These are phyloP conservation scores for Chrysogorgia sp. DNA, from an alignment of 92 coral and sea anemone species.

Conservation along the genomic window DNA sequence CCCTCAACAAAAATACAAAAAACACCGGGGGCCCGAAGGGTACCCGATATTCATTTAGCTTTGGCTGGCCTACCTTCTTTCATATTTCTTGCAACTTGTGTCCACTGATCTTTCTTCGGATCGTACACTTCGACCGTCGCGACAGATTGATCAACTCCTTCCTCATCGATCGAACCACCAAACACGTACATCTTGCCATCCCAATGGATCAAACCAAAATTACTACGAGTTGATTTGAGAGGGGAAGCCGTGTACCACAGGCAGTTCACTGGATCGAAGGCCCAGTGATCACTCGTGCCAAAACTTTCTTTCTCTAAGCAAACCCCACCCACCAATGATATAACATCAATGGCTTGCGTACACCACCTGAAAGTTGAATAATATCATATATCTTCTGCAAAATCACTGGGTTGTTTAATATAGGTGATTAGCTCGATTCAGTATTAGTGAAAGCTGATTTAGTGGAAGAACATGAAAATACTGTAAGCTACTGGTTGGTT, in stretches of 20 bases:
- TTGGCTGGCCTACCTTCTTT: slow-evolving; percentile 54
- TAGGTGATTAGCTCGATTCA: too few species aligned
- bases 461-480: too few species aligned
- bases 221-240: slow-evolving; percentile 2
- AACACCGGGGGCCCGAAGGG: too few species aligned
- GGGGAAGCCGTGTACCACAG: slow-evolving; percentile 19
- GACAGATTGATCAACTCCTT: slow-evolving; percentile 46
- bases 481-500: too few species aligned
- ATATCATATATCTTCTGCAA: too few species aligned
- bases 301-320: background rate
- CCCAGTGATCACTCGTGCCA: background rate
- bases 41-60: too few species aligned
- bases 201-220: slow-evolving; percentile 75
- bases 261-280: slow-evolving; percentile 21
- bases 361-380: slow-evolving; percentile 69
- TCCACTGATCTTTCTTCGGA: slow-evolving; percentile 81
- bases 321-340: slow-evolving; percentile 75
- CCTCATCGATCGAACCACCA: slow-evolving; percentile 75
- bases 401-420: too few species aligned
- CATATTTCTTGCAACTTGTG: slow-evolving; percentile 43
- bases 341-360: slow-evolving; percentile 67
- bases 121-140: slow-evolving; percentile 77
- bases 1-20: too few species aligned
- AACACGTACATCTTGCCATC: slow-evolving; percentile 65
- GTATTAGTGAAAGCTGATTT: too few species aligned